Base-by-base conservation (phyloP, 1,140 invertebrate species). In the Odontomachus brunneus region DNA sequence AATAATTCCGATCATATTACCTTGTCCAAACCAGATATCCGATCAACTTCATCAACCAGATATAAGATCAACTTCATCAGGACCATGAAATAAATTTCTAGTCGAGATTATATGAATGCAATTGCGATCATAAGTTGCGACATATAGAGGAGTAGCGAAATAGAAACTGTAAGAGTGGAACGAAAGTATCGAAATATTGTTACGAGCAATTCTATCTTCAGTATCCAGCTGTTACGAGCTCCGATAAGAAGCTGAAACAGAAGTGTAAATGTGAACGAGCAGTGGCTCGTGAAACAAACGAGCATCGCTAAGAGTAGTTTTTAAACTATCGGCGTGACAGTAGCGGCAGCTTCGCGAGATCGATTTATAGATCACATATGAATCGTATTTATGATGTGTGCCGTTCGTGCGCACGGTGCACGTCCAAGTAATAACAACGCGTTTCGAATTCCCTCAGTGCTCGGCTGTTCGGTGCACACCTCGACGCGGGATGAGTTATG, bases 401-500 rank as follows among this genome's bases (percentile, higher is more conserved):
- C 17, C n/a, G n/a, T n/a, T n/a, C n/a, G n/a, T n/a, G 33, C 48
- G 59, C 14, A 22, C 26, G 22, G 26, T 29, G 38, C 17, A 26
- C 14, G 51, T 55, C 74, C 15, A 67, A 78, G 55, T 67, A 66
- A 78, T 83, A 78, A 81, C 82, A 76, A 60, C 53, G n/a, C 62
- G 33, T 48, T 65, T 22, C 26, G 44, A 59, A 83, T 80, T 24
- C 12, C 44, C 49, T 5, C 5, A 29, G 44, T 29, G 24, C 15
- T 53, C 53, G 33, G 12, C 44, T 29, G 26, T 17, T 19, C 49
- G 38, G 29, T 14, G 19, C 53, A 81, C 14, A 15, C 29, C n/a
- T n/a, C 22, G 59, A 82, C 22, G 44, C 15, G 7, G 49, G 33
- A 66, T 82, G 66, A 84, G 48, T 84, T 84, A 84, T 67, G 67